phyloP scores from a whole-genome alignment of 2,888 invertebrate species.

The Heliconius ismenius region DNA sequence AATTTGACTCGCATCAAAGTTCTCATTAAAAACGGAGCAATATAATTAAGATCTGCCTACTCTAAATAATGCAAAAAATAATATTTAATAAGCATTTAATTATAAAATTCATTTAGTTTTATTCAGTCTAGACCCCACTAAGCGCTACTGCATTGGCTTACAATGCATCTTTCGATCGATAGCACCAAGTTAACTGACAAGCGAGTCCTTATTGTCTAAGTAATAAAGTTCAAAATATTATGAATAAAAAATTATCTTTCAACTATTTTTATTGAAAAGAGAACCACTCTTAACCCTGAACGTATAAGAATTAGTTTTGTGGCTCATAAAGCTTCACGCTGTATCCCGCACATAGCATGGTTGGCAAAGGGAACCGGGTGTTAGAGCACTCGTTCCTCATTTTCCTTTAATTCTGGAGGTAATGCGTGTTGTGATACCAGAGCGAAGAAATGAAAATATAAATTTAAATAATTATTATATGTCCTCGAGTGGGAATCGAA shows the following conservation, averaged over 20 bases:
- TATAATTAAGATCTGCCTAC: neutral
- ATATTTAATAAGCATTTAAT: neutral
- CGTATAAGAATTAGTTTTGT: conserved; percentile 11
- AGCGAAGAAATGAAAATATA: no score
- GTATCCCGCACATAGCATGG: no score
- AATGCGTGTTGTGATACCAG: no score
- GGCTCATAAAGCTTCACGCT: no score
- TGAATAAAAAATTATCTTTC: conserved; percentile 10
- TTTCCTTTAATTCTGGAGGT: no score
- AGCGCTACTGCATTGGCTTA: conserved; percentile 34
- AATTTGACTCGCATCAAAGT: no score
- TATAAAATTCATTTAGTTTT: conserved; percentile 9
- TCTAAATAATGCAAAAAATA: neutral
- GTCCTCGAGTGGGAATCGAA: no score
- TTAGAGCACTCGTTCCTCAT: no score
- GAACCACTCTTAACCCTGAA: conserved; percentile 10
- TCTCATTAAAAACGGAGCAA: no score
- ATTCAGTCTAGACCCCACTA: conserved; percentile 22
- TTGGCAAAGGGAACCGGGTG: no score
- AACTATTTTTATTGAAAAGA: conserved; percentile 5
- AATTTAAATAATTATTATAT: no score
- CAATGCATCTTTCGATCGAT: conserved; percentile 39
- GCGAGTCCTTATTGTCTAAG: conserved; percentile 22
- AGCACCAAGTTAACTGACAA: conserved; percentile 24
- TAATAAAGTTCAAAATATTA: conserved; percentile 34